Conservation (phyloP, 2,888 invertebrate species). For the Xanthorhoe designata region DNA sequence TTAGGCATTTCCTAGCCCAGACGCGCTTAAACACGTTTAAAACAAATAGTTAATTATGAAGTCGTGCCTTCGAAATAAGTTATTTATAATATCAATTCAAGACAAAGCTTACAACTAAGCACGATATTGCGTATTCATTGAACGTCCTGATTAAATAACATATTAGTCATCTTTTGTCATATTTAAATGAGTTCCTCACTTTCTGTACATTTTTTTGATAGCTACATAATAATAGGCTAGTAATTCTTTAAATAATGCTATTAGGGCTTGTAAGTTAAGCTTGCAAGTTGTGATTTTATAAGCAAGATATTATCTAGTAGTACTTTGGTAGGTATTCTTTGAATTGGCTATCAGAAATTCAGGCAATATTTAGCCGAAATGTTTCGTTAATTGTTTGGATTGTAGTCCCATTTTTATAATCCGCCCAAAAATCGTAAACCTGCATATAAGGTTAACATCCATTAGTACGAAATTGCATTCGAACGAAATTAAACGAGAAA, state of each 20-base stretch:
- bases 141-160: conserved; percentile 6
- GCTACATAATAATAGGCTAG: too few species aligned
- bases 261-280: background rate
- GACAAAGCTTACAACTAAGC: background rate
- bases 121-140: background rate
- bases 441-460: conserved; percentile 44
- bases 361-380: conserved; percentile 12
- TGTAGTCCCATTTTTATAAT: conserved; percentile 15
- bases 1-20: too few species aligned
- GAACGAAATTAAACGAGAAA: conserved; percentile 61
- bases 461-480: conserved; percentile 56
- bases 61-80: background rate
- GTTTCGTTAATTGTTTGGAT: conserved; percentile 10
- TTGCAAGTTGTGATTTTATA: too few species aligned
- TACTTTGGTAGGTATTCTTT: too few species aligned
- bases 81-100: background rate
- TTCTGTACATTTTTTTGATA: too few species aligned
- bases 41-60: background rate
- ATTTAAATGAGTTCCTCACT: conserved; percentile 1
- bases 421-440: conserved; percentile 32
- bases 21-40: too few species aligned
- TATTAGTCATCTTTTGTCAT: conserved; percentile 2
- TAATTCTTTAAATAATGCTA: background rate
- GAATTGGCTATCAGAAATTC: conserved; percentile 4
- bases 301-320: too few species aligned